Conservation (phyloP, 2,888 invertebrate species). For the Drosophila affinis region DNA sequence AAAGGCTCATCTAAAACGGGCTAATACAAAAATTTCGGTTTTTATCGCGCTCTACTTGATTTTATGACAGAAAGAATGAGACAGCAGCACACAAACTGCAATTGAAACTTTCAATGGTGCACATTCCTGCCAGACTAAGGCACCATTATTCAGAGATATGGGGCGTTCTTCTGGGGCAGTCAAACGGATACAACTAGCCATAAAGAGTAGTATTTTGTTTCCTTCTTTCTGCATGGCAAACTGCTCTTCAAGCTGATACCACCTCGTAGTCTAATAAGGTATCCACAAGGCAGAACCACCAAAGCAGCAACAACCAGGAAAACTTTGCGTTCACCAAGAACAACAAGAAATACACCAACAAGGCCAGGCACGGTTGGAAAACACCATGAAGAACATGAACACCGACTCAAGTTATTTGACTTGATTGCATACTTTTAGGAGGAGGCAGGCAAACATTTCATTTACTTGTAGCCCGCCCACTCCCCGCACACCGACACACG, state of each 20-base stretch:
- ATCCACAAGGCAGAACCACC: not conserved
- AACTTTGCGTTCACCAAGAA: constrained; percentile 37
- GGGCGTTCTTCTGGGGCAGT: too few species aligned
- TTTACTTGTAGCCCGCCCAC: constrained; percentile 28
- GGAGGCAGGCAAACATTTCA: constrained; percentile 62
- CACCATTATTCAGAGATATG: too few species aligned
- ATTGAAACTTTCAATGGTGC: too few species aligned
- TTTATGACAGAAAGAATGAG: too few species aligned
- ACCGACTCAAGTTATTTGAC: constrained; percentile 53
- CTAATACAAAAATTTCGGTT: too few species aligned
- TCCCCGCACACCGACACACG: not conserved
- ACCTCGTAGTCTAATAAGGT: not conserved
- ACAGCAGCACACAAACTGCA: too few species aligned
- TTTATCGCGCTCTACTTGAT: too few species aligned
- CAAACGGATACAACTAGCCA: too few species aligned
- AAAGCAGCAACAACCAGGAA: constrained; percentile 5
- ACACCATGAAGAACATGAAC: constrained; percentile 16
- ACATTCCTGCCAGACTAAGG: too few species aligned
- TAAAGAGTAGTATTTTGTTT: too few species aligned
- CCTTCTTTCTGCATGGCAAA: not conserved
- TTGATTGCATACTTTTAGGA: constrained; percentile 73
- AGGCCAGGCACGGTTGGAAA: not conserved
- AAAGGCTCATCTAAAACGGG: too few species aligned
- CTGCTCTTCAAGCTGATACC: not conserved
- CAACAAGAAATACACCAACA: constrained; percentile 20